Base-by-base conservation (phyloP, 2,797 vertebrate species). In the Gymnodraco acuticeps region DNA sequence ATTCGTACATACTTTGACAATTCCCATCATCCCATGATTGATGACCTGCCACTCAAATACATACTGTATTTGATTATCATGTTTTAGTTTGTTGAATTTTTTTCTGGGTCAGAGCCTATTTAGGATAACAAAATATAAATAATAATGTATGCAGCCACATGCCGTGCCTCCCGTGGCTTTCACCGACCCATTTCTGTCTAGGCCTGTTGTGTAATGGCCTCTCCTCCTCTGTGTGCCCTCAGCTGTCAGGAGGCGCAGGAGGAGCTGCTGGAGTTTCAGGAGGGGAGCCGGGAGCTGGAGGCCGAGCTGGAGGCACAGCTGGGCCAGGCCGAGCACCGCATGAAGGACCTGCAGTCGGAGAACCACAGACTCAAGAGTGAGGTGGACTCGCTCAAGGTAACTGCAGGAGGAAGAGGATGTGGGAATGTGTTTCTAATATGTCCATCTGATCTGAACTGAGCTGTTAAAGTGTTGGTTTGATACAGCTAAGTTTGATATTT, bases 191-290 rank as follows among this genome's bases (percentile, higher is more conserved):
- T 16, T 75, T 77, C 69, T 81, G 78, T 76, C 86, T 70, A 3
- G 0, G 23, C 65, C 41, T 3, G 51, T 56, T 15, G 9, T 69
- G 63, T 84, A 17, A 84, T 43, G 56, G 16, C 54, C 31, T 31
- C 46, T 70, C 33, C 31, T 58, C 33, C 2, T 46, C 4, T 52
- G 15, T 73, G 27, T 48, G 43, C 42, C 48, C 8, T 2, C 82
- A 99, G 97, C 92, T 97, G 95, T 78, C 96, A 96, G 92, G 97
- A 99, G 88, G 96, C 97, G 31, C 96, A 94, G 43, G 97, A 99
- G 91, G 97, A 98, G 91, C 95, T 99, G 88, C 94, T 96, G 90
- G 97, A 99, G 85, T 99, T 98, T 85, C 97, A 99, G 93, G 97
- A 98, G 91, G 97, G 97, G 70, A 99, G 97, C 95, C 93, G 97